Evolutionary conservation across 2,888 invertebrate species (phyloP).

Genomic region (Cryptocephalus moraei): DNA sequence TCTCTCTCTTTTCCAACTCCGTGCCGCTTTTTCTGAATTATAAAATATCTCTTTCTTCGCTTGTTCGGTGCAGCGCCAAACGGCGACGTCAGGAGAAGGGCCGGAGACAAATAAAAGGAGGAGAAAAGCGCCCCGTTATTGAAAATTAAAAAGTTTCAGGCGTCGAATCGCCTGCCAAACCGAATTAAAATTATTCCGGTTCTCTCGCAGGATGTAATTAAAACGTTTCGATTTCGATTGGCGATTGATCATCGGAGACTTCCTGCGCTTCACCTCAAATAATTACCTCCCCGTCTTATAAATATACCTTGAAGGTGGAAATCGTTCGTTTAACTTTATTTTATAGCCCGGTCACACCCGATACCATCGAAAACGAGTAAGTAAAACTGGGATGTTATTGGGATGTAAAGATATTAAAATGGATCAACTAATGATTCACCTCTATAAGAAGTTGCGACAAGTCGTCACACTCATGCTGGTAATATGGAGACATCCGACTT

Average conservation of each 20-base stretch:
- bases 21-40: conserved; percentile 36
- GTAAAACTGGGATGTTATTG: no score
- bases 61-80: conserved; percentile 13
- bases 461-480: no score
- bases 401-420: no score
- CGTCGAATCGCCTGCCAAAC: conserved; percentile 2
- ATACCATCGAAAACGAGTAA: no score
- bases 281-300: neutral
- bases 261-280: neutral
- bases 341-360: no score
- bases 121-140: conserved; percentile 16
- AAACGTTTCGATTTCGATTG: conserved; percentile 13
- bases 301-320: no score
- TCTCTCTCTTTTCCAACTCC: conserved; percentile 32
- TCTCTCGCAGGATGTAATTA: conserved; percentile 9
- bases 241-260: conserved; percentile 13
- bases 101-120: conserved; percentile 4
- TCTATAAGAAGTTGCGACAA: no score
- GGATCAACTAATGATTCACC: no score
- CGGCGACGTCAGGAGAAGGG: neutral
- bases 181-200: conserved; percentile 1
- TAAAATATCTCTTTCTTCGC: conserved; percentile 33
- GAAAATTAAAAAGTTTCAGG: conserved; percentile 25
- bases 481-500: no score
- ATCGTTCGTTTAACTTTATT: no score